phyloP scores from a whole-genome alignment of 1,140 invertebrate species.

The Penaeus vannamei region DNA sequence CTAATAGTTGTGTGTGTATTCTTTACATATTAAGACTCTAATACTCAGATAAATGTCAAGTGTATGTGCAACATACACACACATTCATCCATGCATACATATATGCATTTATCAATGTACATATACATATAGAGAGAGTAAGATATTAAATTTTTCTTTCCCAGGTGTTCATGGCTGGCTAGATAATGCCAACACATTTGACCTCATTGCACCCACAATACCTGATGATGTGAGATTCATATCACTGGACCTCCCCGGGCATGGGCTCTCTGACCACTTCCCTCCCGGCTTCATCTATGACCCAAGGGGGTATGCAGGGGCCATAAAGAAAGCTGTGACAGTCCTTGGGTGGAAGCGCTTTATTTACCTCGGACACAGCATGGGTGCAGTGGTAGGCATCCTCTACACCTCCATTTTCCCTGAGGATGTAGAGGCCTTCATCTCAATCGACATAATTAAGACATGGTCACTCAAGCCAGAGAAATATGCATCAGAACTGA shows the following conservation, averaged over 20 bases:
- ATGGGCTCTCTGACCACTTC: conserved; percentile 69
- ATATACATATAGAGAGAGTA: neutral
- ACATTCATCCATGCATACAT: neutral
- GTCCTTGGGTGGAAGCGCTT: conserved; percentile 64
- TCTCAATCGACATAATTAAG: conserved; percentile 66
- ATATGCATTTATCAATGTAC: conserved; percentile 7
- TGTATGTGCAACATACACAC: no score
- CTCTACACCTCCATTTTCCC: conserved; percentile 62
- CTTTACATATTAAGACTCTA: no score
- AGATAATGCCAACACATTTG: conserved; percentile 70
- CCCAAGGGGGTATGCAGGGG: conserved; percentile 59
- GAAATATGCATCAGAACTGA: conserved; percentile 41
- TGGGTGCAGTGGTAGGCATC: conserved; percentile 66
- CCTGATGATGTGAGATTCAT: conserved; percentile 56
- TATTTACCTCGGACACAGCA: conserved; percentile 66
- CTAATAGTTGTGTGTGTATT: no score
- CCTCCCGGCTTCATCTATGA: conserved; percentile 68
- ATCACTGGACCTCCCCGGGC: conserved; percentile 69
- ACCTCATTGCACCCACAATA: conserved; percentile 65
- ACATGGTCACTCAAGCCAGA: conserved; percentile 66
- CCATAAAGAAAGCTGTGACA: conserved; percentile 62
- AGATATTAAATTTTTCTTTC: conserved; percentile 4
- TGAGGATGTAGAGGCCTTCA: conserved; percentile 65
- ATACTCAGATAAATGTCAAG: no score
- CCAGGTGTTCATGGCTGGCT: conserved; percentile 70